Evolutionary conservation across 2,797 vertebrate species (phyloP).

Genomic region (Numenius phaeopus): DNA sequence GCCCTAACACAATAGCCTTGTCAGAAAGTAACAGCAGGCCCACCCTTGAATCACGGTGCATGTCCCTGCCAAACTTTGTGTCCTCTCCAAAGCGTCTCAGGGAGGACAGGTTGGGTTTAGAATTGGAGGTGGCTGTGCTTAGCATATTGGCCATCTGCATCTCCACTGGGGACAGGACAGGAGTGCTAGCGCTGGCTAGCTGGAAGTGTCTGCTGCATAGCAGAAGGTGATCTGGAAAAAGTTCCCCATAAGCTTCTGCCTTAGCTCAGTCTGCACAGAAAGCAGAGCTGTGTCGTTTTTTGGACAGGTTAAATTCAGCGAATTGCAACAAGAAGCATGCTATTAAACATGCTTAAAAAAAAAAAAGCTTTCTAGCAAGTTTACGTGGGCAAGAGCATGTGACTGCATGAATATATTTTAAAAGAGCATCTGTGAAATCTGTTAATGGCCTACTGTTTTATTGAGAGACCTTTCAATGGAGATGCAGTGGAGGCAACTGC

Average conservation of each 20-base stretch:
- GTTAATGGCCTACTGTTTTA: neutral
- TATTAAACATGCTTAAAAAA: neutral
- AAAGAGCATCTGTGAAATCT: neutral
- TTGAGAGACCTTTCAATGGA: neutral
- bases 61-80: neutral
- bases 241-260: neutral
- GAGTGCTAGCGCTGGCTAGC: neutral
- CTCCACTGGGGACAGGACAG: neutral
- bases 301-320: neutral
- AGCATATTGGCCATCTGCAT: neutral
- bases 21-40: neutral
- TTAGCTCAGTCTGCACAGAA: neutral
- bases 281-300: accelerated
- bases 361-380: conserved; percentile 25
- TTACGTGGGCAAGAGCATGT: neutral
- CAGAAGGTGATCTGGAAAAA: neutral
- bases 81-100: neutral
- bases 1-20: too few relatives aligned
- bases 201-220: neutral
- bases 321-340: neutral
- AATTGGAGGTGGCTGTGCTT: neutral
- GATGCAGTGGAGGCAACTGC: neutral
- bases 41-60: neutral
- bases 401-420: neutral
- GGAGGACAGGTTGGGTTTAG: neutral